Evolutionary conservation across 2,888 invertebrate genomes (phyloP).

Genomic region (Campoplex nolae): DNA sequence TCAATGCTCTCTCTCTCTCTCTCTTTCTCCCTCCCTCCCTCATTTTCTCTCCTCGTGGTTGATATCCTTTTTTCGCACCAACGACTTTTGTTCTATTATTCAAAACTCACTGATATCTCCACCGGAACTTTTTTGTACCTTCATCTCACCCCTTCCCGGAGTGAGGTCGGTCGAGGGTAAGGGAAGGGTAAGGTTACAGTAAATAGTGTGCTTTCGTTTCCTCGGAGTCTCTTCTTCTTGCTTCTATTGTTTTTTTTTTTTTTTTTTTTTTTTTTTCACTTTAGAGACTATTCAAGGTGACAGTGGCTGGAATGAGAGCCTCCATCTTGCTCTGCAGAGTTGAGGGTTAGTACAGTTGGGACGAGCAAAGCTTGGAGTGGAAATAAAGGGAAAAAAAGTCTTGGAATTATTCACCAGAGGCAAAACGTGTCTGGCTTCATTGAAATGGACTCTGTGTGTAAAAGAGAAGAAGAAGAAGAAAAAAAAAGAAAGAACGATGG

Average conservation of each 20-base stretch:
- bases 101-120: slow-evolving; percentile 52
- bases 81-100: slow-evolving; percentile 61
- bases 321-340: slow-evolving; percentile 10
- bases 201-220: slow-evolving; percentile 46
- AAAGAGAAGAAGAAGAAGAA: neutral
- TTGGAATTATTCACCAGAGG: slow-evolving; percentile 58
- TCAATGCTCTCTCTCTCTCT: neutral
- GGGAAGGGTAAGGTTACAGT: neutral
- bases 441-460: neutral
- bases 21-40: too few species aligned
- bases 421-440: slow-evolving; percentile 42
- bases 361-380: neutral
- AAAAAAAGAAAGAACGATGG: neutral
- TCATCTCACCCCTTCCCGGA: neutral
- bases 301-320: slow-evolving; percentile 27
- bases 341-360: neutral
- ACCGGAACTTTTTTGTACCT: slow-evolving; percentile 12
- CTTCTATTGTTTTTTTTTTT: slow-evolving; percentile 13
- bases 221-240: slow-evolving; percentile 27
- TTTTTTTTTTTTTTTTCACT: slow-evolving; percentile 4
- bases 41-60: neutral
- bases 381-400: slow-evolving; percentile 5
- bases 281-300: slow-evolving; percentile 48
- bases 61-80: slow-evolving; percentile 40
- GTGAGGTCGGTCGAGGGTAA: neutral